Evolutionary conservation across 2,888 invertebrate genomes (phyloP).

Genomic region (Drosophila limbata): DNA sequence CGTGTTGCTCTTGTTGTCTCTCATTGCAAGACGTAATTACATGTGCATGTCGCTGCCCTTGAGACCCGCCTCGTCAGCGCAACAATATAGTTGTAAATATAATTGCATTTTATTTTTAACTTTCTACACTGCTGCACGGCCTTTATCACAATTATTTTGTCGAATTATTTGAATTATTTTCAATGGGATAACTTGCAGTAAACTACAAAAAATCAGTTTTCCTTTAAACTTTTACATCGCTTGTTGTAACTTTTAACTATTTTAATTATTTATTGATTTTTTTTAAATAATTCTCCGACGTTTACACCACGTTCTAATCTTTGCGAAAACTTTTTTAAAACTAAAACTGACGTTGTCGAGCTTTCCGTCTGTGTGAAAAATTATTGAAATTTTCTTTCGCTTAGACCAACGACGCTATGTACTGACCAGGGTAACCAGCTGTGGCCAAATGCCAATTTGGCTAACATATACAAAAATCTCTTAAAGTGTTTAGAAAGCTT

Average conservation of each 20-base stretch:
- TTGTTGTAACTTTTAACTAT: constrained; percentile 37
- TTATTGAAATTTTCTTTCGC: constrained; percentile 70
- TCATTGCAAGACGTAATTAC: constrained; percentile 69
- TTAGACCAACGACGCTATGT: constrained; percentile 25
- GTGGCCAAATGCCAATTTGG: constrained; percentile 10
- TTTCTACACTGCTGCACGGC: constrained; percentile 46
- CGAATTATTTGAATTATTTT: constrained; percentile 4
- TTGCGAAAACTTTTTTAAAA: constrained; percentile 81
- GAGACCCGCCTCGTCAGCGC: constrained; percentile 53
- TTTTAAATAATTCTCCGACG: constrained; percentile 30
- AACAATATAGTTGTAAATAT: constrained; percentile 63
- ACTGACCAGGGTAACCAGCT: constrained; percentile 65
- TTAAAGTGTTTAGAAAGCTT: constrained; percentile 21
- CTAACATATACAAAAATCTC: constrained; percentile 36
- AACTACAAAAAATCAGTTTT: not conserved
- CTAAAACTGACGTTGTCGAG: constrained; percentile 70
- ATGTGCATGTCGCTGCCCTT: constrained; percentile 70
- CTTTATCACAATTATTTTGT: constrained; percentile 35
- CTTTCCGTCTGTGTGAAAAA: constrained; percentile 66
- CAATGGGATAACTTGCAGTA: not conserved
- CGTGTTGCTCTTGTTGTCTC: constrained; percentile 43
- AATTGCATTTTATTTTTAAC: constrained; percentile 68
- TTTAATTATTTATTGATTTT: constrained; percentile 60
- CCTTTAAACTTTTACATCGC: constrained; percentile 11
- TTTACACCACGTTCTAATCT: constrained; percentile 64